These are phyloP conservation scores for Mya arenaria DNA, from an alignment of 1,140 invertebrate genomes.

Conservation along the genomic window DNA sequence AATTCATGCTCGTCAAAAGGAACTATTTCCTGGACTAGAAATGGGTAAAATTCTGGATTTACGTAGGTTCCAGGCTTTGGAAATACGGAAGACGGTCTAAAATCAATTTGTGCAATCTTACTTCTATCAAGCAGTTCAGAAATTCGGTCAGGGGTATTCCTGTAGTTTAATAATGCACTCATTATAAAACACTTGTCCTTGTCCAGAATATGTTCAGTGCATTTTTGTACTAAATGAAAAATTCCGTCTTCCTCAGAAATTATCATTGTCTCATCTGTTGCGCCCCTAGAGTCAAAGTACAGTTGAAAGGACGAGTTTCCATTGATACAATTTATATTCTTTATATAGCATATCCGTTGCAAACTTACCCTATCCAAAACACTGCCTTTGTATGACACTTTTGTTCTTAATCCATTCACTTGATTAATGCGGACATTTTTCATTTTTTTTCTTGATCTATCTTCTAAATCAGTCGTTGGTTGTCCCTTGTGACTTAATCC, in stretches of 20 bases:
- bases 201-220: neutral
- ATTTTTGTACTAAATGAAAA: neutral
- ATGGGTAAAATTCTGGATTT: constrained; percentile 19
- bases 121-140: neutral
- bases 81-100: neutral
- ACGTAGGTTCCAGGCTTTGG: neutral
- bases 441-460: neutral
- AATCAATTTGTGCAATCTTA: neutral
- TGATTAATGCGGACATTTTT: too few species aligned
- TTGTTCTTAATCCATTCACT: too few species aligned
- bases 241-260: neutral
- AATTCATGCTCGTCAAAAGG: constrained; percentile 38
- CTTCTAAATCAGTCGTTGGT: neutral
- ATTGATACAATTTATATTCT: too few species aligned
- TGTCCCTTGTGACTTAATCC: neutral
- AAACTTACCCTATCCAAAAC: too few species aligned
- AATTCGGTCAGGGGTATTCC: neutral
- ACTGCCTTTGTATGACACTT: too few species aligned
- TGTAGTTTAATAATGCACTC: neutral
- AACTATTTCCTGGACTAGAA: constrained; percentile 29
- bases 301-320: too few species aligned
- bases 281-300: too few species aligned
- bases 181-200: neutral
- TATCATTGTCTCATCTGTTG: too few species aligned
- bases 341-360: too few species aligned